Evolutionary conservation across 2,113 vertebrate genomes (phyloP).

Genomic region (Aptenodytes patagonicus): DNA sequence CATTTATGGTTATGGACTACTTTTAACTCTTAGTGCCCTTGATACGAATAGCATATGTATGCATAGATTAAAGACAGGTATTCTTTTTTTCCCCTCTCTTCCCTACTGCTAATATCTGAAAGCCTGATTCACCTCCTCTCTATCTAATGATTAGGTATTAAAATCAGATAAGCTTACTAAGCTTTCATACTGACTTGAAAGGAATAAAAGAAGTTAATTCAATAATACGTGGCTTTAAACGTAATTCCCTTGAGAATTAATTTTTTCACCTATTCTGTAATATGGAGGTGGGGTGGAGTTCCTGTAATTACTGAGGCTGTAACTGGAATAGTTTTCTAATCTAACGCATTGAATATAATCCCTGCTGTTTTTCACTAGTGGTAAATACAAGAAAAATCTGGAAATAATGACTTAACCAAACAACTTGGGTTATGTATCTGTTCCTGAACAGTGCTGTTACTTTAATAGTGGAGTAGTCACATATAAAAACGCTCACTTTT

Average conservation of each 20-base stretch:
- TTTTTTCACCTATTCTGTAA: not conserved
- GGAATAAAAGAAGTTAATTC: conserved; percentile 6
- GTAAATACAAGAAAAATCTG: not conserved
- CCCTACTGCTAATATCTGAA: not conserved
- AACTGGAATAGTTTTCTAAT: not conserved
- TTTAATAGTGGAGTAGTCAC: not conserved
- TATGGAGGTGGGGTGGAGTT: not conserved
- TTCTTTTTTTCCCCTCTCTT: not conserved
- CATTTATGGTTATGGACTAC: not conserved
- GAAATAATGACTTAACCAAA: not conserved
- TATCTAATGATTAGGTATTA: conserved; percentile 21
- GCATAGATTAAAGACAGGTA: not conserved
- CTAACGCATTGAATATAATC: not conserved
- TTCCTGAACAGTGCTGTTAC: not conserved
- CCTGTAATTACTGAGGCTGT: not conserved
- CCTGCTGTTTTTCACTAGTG: not conserved
- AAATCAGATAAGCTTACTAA: conserved; percentile 12
- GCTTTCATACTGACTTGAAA: conserved; percentile 15
- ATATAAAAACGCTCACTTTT: not conserved
- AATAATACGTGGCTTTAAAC: conserved; percentile 1
- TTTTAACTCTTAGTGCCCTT: not conserved
- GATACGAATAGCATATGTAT: not conserved
- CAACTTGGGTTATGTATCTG: not conserved
- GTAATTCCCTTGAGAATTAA: not conserved
- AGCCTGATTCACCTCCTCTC: not conserved